These are phyloP conservation scores for Penelope pileata DNA, from an alignment of 2,113 vertebrate genomes.

Conservation along the genomic window DNA sequence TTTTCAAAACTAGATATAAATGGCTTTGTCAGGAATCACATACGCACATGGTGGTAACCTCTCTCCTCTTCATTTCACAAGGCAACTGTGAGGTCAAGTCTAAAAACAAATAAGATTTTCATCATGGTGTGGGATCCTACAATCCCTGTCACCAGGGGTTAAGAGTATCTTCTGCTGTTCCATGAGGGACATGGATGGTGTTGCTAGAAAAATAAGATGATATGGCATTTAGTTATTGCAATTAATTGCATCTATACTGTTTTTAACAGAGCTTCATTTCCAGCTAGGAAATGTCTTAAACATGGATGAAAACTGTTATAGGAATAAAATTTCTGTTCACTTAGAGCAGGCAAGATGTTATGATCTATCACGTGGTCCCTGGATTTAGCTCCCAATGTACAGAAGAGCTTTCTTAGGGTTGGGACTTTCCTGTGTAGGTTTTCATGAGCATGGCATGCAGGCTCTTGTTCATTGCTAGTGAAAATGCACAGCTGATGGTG, in stretches of 20 bases:
- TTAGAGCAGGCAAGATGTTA: not conserved
- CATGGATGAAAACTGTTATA: not conserved
- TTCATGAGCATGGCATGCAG: too few relatives aligned
- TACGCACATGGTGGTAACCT: not conserved
- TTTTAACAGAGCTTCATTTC: not conserved
- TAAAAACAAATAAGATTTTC: not conserved
- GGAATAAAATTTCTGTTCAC: not conserved
- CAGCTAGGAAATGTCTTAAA: not conserved
- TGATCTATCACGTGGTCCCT: fast-evolving
- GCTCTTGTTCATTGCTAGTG: too few relatives aligned
- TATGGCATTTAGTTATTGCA: not conserved
- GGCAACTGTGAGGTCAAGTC: not conserved
- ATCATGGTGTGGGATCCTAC: fast-evolving
- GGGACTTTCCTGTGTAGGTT: not conserved
- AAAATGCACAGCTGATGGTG: too few relatives aligned
- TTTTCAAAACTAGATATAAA: not conserved
- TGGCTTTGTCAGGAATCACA: not conserved
- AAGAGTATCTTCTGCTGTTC: not conserved
- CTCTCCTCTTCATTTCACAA: not conserved
- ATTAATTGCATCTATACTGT: not conserved
- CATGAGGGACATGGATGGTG: not conserved
- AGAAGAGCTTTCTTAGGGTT: not conserved
- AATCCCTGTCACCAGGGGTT: not conserved
- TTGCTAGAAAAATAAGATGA: not conserved
- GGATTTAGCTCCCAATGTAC: not conserved